Evolutionary conservation across 92 coral and sea anemone genomes (phyloP).

Genomic region (Paramuricea clavata): DNA sequence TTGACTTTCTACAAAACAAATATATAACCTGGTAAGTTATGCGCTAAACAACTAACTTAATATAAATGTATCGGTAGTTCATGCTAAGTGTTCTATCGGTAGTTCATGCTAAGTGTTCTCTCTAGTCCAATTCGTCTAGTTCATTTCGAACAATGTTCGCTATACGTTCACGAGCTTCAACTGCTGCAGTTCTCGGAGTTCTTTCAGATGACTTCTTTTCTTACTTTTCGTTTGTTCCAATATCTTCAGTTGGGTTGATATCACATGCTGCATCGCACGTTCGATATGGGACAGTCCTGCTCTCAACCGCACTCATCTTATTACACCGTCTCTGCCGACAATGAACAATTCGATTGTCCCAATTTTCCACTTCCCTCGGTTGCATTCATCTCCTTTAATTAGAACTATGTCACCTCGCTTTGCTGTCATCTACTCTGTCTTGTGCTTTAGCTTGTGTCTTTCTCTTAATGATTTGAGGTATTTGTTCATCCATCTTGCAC

Average conservation of each 20-base stretch:
- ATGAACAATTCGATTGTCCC: slow-evolving; percentile 18
- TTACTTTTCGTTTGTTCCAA: too few species aligned
- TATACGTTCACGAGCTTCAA: too few species aligned
- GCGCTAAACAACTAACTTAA: too few species aligned
- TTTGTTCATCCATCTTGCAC: not conserved
- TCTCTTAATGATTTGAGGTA: not conserved
- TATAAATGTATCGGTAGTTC: too few species aligned
- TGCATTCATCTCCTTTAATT: slow-evolving; percentile 2
- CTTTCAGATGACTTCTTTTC: too few species aligned
- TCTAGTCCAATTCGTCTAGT: too few species aligned
- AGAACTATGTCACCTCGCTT: slow-evolving; percentile 35
- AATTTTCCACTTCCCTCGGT: slow-evolving; percentile 39
- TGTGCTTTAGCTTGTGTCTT: slow-evolving; percentile 2
- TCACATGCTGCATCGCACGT: slow-evolving; percentile 21
- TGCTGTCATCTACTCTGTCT: not conserved
- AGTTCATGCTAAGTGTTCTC: too few species aligned
- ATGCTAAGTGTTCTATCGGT: too few species aligned
- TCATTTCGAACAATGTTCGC: too few species aligned
- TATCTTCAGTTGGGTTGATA: not conserved
- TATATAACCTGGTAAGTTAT: too few species aligned
- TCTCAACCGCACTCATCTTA: slow-evolving; percentile 11
- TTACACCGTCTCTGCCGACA: slow-evolving; percentile 21
- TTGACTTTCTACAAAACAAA: too few species aligned
- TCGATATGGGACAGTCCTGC: not conserved
- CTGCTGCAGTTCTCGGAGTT: too few species aligned